Conservation (phyloP, 2,888 invertebrate species). For the Xestobium rufovillosum region DNA sequence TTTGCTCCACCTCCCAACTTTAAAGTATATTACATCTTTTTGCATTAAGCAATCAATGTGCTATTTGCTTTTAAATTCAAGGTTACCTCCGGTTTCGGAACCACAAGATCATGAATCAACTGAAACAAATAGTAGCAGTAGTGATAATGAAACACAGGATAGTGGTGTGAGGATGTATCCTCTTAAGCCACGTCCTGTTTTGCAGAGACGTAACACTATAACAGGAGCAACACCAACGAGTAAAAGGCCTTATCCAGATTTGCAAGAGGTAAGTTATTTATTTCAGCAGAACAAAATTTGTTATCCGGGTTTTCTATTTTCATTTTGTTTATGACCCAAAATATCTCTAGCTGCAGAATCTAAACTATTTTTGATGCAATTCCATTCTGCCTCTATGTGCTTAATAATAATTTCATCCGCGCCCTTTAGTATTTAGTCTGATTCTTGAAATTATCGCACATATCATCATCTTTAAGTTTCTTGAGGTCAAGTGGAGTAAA, state of each 20-base stretch:
- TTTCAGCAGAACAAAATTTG: slow-evolving; percentile 2
- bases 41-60: too few species aligned
- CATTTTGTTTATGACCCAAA: too few species aligned
- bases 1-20: slow-evolving; percentile 50
- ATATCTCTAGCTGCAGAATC: too few species aligned
- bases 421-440: too few species aligned
- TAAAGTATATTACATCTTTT: slow-evolving; percentile 50
- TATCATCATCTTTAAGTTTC: too few species aligned
- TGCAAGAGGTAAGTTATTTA: slow-evolving; percentile 59
- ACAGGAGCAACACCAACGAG: slow-evolving; percentile 71
- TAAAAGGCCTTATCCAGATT: slow-evolving; percentile 54
- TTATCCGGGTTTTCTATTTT: too few species aligned
- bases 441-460: too few species aligned
- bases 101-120: slow-evolving; percentile 27
- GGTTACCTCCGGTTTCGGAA: slow-evolving; percentile 28
- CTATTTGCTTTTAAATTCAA: too few species aligned
- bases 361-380: too few species aligned
- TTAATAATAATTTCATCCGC: too few species aligned
- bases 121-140: slow-evolving; percentile 45
- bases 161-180: slow-evolving; percentile 58
- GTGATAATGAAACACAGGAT: slow-evolving; percentile 50
- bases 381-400: too few species aligned
- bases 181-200: slow-evolving; percentile 64
- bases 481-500: too few species aligned
- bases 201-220: slow-evolving; percentile 80